Base-by-base conservation (phyloP, 2,888 invertebrate species). In the Phyto melanocephala region DNA sequence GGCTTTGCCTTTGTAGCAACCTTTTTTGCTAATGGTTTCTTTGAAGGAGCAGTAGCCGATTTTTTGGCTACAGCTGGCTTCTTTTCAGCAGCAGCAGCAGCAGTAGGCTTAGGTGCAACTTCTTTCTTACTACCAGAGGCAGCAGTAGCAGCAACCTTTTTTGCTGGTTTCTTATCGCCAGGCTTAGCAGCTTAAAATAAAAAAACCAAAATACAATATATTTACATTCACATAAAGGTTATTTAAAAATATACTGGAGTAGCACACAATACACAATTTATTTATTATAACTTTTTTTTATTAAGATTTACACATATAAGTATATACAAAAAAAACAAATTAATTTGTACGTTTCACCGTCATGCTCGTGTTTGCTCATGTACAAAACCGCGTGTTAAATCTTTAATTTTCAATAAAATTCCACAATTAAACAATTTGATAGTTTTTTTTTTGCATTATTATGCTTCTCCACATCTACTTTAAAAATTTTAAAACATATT, bases 161-260 rank as follows among this genome's bases (percentile, higher is more conserved):
- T 92, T 84, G 91, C 91, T 81, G 87, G 92, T 90, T 92, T 94
- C 90, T 93, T 94, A 88, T 93, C 94, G 85, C 91, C 91, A 88
- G 93, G 92, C 88, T 93, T 93, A 68, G 93, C 92, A 83, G 92
- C 91, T 78, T 40, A 42, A 63, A 81, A 78, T 84, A 78, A 8
- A n/a, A n/a, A n/a, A n/a, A n/a, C n/a, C n/a, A n/a, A n/a, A n/a
- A n/a, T n/a, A n/a, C n/a, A n/a, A n/a, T n/a, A n/a, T n/a, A n/a
- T 35, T 13, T n/a, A 24, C 15, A 22, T 45, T 2, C 42, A 20
- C 8, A 47, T 10, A 88, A 63, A 83, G 88, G 88, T 89, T 89
- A 88, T n/a, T n/a, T n/a, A n/a, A n/a, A n/a, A n/a, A n/a, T n/a
- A n/a, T n/a, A n/a, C n/a, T n/a, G n/a, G n/a, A n/a, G n/a, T n/a